These are phyloP conservation scores for Ceyx erithaca DNA, from an alignment of 2,797 vertebrate genomes.

Conservation along the genomic window DNA sequence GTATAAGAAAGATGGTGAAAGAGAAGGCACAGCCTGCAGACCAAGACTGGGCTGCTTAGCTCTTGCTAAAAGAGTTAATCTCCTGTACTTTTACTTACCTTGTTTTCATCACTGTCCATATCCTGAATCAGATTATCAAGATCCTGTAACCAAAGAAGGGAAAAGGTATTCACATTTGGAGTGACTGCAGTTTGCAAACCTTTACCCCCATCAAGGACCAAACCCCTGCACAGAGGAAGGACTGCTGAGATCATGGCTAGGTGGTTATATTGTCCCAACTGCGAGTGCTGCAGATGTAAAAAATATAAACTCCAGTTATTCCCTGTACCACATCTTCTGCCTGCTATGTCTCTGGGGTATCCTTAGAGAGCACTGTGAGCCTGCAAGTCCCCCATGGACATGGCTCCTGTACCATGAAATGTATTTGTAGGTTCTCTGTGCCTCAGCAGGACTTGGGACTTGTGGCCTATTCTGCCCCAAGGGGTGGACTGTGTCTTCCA, in stretches of 20 bases:
- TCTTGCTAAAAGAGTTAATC: not conserved
- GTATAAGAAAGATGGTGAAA: not conserved
- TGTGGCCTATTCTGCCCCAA: not conserved
- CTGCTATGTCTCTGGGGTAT: not conserved
- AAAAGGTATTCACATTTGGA: not conserved
- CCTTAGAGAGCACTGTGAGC: not conserved
- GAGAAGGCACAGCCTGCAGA: not conserved
- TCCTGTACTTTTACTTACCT: constrained; percentile 79
- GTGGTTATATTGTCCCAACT: not conserved
- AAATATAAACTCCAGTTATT: not conserved
- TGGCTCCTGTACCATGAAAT: not conserved
- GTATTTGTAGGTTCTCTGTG: not conserved
- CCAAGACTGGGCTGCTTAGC: not conserved
- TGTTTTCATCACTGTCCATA: constrained; percentile 90
- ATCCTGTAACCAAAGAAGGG: constrained; percentile 82
- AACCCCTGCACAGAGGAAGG: not conserved
- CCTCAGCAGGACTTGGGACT: not conserved
- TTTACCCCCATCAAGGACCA: not conserved
- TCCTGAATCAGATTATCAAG: constrained; percentile 93
- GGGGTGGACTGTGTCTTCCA: not conserved
- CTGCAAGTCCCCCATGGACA: not conserved
- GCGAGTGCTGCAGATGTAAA: fast-evolving
- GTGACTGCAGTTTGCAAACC: not conserved
- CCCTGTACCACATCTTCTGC: not conserved
- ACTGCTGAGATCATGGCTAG: not conserved